A percentile compares a stretch with the other conserved stretches of the same genome.
phyloP scores from a whole-genome alignment of 2,113 vertebrate genomes.

The Zosterops pallidus region DNA sequence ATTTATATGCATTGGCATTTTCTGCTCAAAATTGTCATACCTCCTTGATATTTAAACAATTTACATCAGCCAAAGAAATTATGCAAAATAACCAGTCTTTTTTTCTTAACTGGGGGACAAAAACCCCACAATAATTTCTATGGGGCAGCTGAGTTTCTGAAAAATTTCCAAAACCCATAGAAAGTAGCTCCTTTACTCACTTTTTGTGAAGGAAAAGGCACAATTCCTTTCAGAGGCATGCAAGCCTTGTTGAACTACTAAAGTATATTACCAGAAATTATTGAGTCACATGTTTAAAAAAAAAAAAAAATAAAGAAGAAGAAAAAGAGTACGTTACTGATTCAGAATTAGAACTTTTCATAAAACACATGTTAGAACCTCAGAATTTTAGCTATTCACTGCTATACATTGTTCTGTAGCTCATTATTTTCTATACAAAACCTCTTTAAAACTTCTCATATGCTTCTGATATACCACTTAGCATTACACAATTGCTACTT shows the following conservation, averaged over 20 bases:
- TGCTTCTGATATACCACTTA: constrained; percentile 68
- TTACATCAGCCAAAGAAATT: neutral
- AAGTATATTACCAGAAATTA: neutral
- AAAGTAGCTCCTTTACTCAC: neutral
- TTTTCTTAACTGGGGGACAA: fast-evolving
- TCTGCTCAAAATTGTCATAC: neutral
- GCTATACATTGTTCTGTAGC: constrained; percentile 2
- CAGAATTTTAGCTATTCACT: constrained; percentile 33
- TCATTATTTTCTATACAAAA: constrained; percentile 62
- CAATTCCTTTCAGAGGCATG: neutral
- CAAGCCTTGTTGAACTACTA: neutral
- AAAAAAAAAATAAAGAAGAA: neutral
- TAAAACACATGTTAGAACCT: constrained; percentile 21
- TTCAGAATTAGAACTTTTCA: constrained; percentile 17
- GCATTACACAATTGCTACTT: constrained; percentile 60
- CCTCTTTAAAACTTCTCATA: constrained; percentile 50
- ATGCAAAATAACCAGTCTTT: neutral
- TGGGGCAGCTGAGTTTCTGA: neutral
- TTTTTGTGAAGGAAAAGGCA: neutral
- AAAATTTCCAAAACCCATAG: neutral
- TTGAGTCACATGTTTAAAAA: neutral
- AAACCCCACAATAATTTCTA: fast-evolving
- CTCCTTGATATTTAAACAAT: neutral
- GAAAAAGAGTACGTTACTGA: neutral
- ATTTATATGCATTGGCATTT: neutral